These are phyloP conservation scores for Eupithecia insigniata DNA, from an alignment of 2,888 invertebrate species.

Conservation along the genomic window DNA sequence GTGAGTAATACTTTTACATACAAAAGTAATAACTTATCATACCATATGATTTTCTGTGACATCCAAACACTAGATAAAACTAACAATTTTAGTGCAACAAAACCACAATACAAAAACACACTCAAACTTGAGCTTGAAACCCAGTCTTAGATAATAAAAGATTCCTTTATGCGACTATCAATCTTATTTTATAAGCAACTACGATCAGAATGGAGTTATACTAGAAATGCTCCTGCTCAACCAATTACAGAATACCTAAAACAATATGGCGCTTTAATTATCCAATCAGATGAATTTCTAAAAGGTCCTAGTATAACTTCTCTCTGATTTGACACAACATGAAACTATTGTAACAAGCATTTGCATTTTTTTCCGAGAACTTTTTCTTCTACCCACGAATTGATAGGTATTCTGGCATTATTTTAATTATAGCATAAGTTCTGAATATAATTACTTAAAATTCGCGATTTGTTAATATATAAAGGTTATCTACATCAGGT, in stretches of 20 bases:
- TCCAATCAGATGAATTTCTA: conserved; percentile 8
- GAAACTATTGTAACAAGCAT: conserved; percentile 5
- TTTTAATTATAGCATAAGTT: not conserved
- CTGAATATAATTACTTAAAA: not conserved
- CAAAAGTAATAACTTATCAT: conserved; percentile 28
- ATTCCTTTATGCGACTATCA: conserved; percentile 30
- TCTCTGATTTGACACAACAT: not conserved
- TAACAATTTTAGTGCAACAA: conserved; percentile 48
- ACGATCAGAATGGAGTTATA: conserved; percentile 3
- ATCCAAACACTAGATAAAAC: conserved; percentile 4
- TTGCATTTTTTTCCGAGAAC: not conserved
- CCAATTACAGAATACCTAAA: not conserved
- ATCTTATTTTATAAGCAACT: conserved; percentile 15
- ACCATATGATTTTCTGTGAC: conserved; percentile 18
- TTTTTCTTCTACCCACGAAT: not conserved
- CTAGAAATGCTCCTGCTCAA: not conserved
- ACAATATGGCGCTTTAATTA: conserved; percentile 18
- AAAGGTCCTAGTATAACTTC: not conserved
- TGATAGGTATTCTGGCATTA: not conserved
- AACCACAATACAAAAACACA: conserved; percentile 27
- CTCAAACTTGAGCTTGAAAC: conserved; percentile 18
- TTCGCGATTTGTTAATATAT: not conserved
- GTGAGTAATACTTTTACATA: conserved; percentile 50
- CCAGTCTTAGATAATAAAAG: conserved; percentile 33
- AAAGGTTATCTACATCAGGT: not conserved